Base-by-base conservation (phyloP, 2,797 vertebrate species). In the Vespertilio murinus region DNA sequence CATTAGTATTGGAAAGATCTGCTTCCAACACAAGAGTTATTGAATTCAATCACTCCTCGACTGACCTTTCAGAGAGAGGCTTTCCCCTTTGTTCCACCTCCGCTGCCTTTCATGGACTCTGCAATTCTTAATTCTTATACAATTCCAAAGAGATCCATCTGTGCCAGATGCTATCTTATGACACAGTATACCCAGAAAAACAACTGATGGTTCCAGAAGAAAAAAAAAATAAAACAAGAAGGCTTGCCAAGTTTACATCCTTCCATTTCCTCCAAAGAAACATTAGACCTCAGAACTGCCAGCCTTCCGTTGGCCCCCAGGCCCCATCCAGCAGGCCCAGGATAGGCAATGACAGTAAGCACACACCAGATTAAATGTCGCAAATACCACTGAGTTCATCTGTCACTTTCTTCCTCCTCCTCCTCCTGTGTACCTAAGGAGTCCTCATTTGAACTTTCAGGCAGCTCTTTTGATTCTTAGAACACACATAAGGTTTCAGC, bases 241-340 rank as follows among this genome's bases (percentile, higher is more conserved):
- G 22, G 0, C 38, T 61, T 67, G 92, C 82, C 92, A 83, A 92
- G 65, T 92, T 92, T 65, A 90, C 74, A 89, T 88, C 82, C 61
- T 93, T 92, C 75, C 71, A 84, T 73, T 93, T 96, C 90, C 95
- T 93, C 88, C 92, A 80, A 88, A 95, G 90, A 94, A 94, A 91
- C 88, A 71, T 74, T 47, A 91, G 59, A 83, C 82, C 73, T 84
- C 40, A 18, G 88, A 85, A 28, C 73, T 35, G 28, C 33, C 33
- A 88, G 73, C 25, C 74, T 59, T 95, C 22, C 13, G 33, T 33
- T 56, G 67, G 87, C 83, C 88, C 33, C 18, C 35, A 10, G 23
- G 64, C 10, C 13, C 12, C 20, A 33, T 14, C 23, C 88, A 42
- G 52, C 28, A 91, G 30, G 74, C 49, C 80, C 56, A 71, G 33